These are phyloP conservation scores for Pandemis cinnamomeana DNA, from an alignment of 2,888 invertebrate genomes.

Conservation along the genomic window DNA sequence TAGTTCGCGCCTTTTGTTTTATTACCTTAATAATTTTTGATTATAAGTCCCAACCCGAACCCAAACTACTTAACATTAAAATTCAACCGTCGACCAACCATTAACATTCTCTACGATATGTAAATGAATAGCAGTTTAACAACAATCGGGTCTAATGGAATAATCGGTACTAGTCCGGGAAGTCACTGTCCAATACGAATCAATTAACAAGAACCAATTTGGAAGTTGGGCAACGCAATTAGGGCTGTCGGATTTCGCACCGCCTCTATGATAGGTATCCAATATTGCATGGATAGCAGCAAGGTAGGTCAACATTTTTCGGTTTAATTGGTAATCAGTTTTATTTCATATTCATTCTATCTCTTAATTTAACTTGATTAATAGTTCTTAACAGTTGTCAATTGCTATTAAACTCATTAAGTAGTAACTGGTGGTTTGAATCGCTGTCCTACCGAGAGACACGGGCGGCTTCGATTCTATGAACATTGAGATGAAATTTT, in stretches of 20 bases:
- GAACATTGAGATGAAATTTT: too few relatives aligned
- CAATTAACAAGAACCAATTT: constrained; percentile 78
- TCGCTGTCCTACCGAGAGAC: too few relatives aligned
- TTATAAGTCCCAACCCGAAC: background rate
- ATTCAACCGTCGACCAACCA: constrained; percentile 29
- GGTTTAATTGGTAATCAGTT: background rate
- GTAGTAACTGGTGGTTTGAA: too few relatives aligned
- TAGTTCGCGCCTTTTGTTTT: too few relatives aligned
- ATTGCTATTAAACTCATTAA: too few relatives aligned
- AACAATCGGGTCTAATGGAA: constrained; percentile 54
- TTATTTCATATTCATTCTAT: background rate
- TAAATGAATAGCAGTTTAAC: constrained; percentile 52
- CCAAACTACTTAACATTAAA: constrained; percentile 7
- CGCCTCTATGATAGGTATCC: constrained; percentile 3
- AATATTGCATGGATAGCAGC: constrained; percentile 2
- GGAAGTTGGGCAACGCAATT: constrained; percentile 73
- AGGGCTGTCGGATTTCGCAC: constrained; percentile 52
- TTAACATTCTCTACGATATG: constrained; percentile 44
- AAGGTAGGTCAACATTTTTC: background rate
- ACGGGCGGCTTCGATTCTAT: too few relatives aligned
- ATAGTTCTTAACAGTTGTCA: too few relatives aligned
- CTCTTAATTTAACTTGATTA: background rate
- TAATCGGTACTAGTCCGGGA: constrained; percentile 53
- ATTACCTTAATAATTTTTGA: background rate
- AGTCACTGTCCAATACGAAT: constrained; percentile 66